Evolutionary conservation across 2,888 invertebrate genomes (phyloP).

Genomic region (Pyrrhia umbra): DNA sequence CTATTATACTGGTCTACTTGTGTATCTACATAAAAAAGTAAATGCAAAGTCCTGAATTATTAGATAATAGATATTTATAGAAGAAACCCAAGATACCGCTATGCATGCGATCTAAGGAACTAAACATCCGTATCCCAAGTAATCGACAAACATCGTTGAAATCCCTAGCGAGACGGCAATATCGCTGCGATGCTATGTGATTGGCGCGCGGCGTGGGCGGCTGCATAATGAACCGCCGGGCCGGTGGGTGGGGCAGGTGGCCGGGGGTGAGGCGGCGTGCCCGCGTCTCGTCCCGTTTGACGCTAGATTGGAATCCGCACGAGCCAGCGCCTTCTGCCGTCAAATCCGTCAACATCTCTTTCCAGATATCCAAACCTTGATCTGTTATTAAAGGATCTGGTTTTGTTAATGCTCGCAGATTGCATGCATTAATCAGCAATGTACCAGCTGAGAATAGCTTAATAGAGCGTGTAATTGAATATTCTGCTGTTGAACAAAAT

Average conservation of each 20-base stretch:
- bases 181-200: constrained; percentile 86
- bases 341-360: constrained; percentile 79
- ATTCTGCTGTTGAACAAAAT: constrained; percentile 11
- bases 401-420: constrained; percentile 34
- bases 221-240: constrained; percentile 87
- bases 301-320: constrained; percentile 82
- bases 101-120: constrained; percentile 48
- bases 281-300: constrained; percentile 71
- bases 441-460: neutral
- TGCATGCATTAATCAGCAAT: constrained; percentile 20
- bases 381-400: constrained; percentile 55
- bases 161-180: constrained; percentile 86
- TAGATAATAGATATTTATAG: constrained; percentile 5
- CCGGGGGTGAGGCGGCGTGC: constrained; percentile 52
- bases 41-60: neutral
- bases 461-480: constrained; percentile 14
- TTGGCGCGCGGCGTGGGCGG: constrained; percentile 87
- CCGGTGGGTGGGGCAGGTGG: constrained; percentile 66
- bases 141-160: constrained; percentile 81
- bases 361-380: constrained; percentile 63
- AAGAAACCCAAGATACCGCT: constrained; percentile 19
- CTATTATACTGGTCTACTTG: no score
- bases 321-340: constrained; percentile 77
- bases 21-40: no score
- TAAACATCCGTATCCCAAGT: constrained; percentile 59